Conservation (phyloP, 92 coral and sea anemone genomes). For the Scolanthus callimorphus region DNA sequence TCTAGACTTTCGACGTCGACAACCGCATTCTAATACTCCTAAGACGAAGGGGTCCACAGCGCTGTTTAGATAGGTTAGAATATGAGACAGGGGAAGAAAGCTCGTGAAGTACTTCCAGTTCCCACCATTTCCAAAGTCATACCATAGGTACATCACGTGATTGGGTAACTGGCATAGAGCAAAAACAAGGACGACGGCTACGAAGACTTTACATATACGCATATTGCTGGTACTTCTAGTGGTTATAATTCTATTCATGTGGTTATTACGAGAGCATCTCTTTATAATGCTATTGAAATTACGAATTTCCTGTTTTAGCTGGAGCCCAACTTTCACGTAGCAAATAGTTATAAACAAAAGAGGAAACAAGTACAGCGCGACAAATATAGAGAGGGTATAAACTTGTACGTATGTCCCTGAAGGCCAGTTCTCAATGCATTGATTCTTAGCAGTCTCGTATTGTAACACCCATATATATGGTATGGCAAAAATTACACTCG, state of each 20-base stretch:
- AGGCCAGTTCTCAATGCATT: slow-evolving; percentile 58
- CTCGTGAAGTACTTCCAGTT: slow-evolving; percentile 35
- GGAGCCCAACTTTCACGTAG: slow-evolving; percentile 40
- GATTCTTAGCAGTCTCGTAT: slow-evolving; percentile 1
- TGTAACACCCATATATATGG: slow-evolving; percentile 43
- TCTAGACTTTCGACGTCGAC: too few species aligned
- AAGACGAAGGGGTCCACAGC: slow-evolving; percentile 78
- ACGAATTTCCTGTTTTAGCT: slow-evolving; percentile 21
- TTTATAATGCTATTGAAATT: neutral
- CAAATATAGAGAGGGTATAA: slow-evolving; percentile 52
- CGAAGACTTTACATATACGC: slow-evolving; percentile 51
- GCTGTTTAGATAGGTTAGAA: slow-evolving; percentile 63
- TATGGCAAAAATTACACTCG: slow-evolving; percentile 22
- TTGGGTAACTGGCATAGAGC: slow-evolving; percentile 65
- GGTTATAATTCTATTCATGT: slow-evolving; percentile 10
- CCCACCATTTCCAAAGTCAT: slow-evolving; percentile 51
- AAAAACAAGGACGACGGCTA: slow-evolving; percentile 62
- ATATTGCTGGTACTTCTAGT: slow-evolving; percentile 34
- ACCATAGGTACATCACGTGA: slow-evolving; percentile 78
- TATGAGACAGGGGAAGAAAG: slow-evolving; percentile 35
- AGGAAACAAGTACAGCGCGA: slow-evolving; percentile 58
- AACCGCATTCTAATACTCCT: slow-evolving; percentile 30
- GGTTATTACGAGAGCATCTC: slow-evolving; percentile 17
- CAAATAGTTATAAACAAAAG: slow-evolving; percentile 48
- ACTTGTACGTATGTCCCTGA: slow-evolving; percentile 23